phyloP scores from a whole-genome alignment of 2,888 invertebrate genomes.

The Polydrusus cervinus region DNA sequence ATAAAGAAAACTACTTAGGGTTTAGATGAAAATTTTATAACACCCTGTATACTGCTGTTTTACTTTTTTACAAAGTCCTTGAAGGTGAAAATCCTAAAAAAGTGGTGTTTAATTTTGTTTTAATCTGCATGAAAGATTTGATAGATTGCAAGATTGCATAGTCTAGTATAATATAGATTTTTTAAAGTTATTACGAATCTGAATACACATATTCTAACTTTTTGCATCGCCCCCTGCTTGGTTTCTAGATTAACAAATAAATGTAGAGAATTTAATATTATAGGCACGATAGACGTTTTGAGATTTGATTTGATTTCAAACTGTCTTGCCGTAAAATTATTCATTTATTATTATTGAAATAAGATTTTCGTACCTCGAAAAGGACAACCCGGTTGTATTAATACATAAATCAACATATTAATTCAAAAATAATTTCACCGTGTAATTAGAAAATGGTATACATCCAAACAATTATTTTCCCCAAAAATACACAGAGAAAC shows the following conservation, averaged over 20 bases:
- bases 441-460: conserved; percentile 41
- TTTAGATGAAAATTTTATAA: no score
- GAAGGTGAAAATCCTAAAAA: no score
- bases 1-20: no score
- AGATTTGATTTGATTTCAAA: conserved; percentile 33
- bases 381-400: conserved; percentile 28
- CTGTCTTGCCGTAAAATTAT: conserved; percentile 27
- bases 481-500: conserved; percentile 1
- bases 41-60: no score
- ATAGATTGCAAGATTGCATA: no score
- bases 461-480: conserved; percentile 39
- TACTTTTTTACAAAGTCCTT: no score
- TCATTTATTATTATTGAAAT: conserved; percentile 27
- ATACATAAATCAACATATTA: conserved; percentile 43
- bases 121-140: no score
- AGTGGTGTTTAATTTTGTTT: no score
- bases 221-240: neutral
- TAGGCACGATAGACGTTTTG: conserved; percentile 23
- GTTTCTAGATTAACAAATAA: conserved; percentile 23
- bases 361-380: conserved; percentile 24
- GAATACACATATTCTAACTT: neutral
- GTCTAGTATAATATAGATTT: no score
- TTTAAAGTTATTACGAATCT: neutral
- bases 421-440: conserved; percentile 43
- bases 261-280: conserved; percentile 23